phyloP scores from a whole-genome alignment of 2,888 invertebrate genomes.

The Colostygia pectinataria region DNA sequence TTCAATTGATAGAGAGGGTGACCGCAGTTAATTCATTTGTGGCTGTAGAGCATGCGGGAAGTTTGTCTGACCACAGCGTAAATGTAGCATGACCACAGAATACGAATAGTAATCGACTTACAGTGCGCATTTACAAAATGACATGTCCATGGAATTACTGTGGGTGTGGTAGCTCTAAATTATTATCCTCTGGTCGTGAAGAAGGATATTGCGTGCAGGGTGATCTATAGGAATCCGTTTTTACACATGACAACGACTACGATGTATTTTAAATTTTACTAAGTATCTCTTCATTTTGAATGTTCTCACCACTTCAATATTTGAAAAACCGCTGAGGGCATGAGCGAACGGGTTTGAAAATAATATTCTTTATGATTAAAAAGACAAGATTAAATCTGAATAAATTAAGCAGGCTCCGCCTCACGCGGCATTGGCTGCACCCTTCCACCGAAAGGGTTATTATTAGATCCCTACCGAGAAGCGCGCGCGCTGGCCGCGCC shows the following conservation, averaged over 20 bases:
- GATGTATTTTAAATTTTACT: too few relatives aligned
- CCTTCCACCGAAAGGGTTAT: constrained; percentile 78
- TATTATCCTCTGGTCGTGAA: constrained; percentile 21
- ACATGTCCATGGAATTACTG: constrained; percentile 22
- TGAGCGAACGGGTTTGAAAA: too few relatives aligned
- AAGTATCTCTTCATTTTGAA: too few relatives aligned
- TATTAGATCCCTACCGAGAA: constrained; percentile 62
- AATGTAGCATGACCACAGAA: constrained; percentile 23
- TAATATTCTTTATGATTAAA: too few relatives aligned
- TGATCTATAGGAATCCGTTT: neutral
- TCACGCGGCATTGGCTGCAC: constrained; percentile 71
- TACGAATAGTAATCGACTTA: neutral
- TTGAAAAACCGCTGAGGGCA: too few relatives aligned
- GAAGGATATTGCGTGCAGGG: constrained; percentile 10
- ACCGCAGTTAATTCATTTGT: constrained; percentile 73
- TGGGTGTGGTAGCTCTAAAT: constrained; percentile 36
- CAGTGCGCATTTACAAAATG: constrained; percentile 26
- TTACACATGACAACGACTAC: neutral
- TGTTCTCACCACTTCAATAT: too few relatives aligned
- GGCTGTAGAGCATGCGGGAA: constrained; percentile 70
- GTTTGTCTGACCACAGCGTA: constrained; percentile 55
- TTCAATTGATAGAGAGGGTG: constrained; percentile 77
- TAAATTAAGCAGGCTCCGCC: constrained; percentile 60
- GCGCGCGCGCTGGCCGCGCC: constrained; percentile 65
- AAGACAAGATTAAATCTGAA: constrained; percentile 26